Percentiles rank a stretch among this genome's conserved stretches.
Evolutionary conservation across 2,797 vertebrate genomes (phyloP).

Genomic region (Melanogrammus aeglefinus): DNA sequence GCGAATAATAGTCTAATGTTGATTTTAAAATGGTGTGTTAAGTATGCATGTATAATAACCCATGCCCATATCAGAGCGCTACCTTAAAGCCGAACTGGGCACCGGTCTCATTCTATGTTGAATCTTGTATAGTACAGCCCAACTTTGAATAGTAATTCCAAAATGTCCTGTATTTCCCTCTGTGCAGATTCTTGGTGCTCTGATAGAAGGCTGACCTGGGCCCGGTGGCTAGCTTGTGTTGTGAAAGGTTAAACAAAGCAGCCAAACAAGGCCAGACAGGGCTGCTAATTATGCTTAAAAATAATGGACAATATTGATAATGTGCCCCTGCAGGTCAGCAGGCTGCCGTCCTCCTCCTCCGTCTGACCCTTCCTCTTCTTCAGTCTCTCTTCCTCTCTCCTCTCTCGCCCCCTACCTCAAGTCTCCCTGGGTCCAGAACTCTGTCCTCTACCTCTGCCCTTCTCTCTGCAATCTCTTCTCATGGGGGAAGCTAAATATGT

Average conservation of each 20-base stretch:
- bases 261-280: neutral
- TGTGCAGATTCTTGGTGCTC: neutral
- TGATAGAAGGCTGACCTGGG: neutral
- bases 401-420: neutral
- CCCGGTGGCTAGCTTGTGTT: neutral
- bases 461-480: no score
- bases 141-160: neutral
- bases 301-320: constrained; percentile 1
- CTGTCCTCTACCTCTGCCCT: neutral
- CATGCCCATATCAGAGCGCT: neutral
- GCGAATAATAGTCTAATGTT: no score
- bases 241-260: neutral
- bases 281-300: constrained; percentile 3
- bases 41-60: neutral
- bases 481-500: neutral
- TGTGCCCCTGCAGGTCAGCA: neutral
- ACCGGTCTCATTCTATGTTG: neutral
- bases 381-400: constrained; percentile 4
- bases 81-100: neutral
- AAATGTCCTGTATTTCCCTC: neutral
- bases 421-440: neutral
- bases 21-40: no score
- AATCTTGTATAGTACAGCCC: neutral
- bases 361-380: neutral
- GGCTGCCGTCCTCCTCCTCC: neutral